Evolutionary conservation across 2,113 vertebrate species (phyloP).

Genomic region (Nettapus auritus): DNA sequence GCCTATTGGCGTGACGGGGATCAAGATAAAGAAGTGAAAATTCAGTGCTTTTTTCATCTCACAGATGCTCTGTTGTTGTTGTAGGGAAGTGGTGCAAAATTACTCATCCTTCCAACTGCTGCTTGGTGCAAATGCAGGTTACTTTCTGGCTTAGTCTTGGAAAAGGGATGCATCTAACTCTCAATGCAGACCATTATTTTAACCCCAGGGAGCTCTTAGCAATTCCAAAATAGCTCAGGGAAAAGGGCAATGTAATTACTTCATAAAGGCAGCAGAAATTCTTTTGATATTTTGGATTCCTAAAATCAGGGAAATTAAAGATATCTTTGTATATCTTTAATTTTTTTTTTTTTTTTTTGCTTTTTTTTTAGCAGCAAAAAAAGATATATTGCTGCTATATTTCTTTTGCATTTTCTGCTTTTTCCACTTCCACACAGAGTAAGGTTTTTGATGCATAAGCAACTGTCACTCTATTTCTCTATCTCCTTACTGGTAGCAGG

Average conservation of each 20-base stretch:
- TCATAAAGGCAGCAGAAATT: neutral
- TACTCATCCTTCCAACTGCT: neutral
- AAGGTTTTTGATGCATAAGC: neutral
- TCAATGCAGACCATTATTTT: neutral
- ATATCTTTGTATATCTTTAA: too few relatives aligned
- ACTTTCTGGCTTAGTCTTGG: neutral
- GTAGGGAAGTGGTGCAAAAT: neutral
- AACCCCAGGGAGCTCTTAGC: neutral
- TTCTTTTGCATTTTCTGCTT: neutral
- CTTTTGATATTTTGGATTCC: neutral
- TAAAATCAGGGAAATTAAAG: neutral
- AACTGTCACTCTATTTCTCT: neutral
- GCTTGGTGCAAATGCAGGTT: neutral
- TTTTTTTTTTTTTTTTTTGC: too few relatives aligned
- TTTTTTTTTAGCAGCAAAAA: too few relatives aligned
- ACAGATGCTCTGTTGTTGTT: neutral
- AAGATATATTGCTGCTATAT: too few relatives aligned
- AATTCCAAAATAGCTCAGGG: neutral
- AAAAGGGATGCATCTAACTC: neutral
- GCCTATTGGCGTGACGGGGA: accelerated
- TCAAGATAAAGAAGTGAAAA: neutral
- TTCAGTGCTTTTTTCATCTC: neutral
- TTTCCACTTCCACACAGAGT: neutral
- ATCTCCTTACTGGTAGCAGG: neutral
- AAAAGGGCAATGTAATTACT: neutral